phyloP scores from a whole-genome alignment of 1,140 invertebrate species.

The Drosophila tristis region DNA sequence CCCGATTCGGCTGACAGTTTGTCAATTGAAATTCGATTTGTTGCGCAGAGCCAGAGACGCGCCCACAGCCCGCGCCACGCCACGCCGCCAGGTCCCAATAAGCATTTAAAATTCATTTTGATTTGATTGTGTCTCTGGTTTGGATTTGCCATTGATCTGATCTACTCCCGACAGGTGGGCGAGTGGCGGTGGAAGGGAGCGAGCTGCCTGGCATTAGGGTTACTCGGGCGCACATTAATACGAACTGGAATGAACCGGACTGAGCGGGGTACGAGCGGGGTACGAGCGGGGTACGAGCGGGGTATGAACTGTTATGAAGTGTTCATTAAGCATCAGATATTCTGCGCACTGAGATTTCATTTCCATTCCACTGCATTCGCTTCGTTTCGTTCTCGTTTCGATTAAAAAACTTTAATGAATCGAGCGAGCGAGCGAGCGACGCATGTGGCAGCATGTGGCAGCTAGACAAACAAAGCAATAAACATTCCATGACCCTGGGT shows the following conservation, averaged over 20 bases:
- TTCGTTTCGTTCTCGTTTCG: constrained; percentile 13
- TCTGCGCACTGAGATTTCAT: too few relatives aligned
- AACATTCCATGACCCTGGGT: constrained; percentile 51
- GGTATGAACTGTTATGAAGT: too few relatives aligned
- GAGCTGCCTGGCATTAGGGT: too few relatives aligned
- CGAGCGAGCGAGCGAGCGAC: background rate
- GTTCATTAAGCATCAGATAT: too few relatives aligned
- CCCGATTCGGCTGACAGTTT: background rate
- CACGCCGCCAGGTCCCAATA: background rate
- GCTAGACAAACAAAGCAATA: constrained; percentile 65
- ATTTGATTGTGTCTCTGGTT: constrained; percentile 8
- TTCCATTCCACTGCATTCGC: constrained; percentile 23
- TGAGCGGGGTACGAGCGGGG: too few relatives aligned
- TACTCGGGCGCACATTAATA: too few relatives aligned
- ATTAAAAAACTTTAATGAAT: constrained; percentile 45
- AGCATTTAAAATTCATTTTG: constrained; percentile 31
- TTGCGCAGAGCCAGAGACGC: too few relatives aligned
- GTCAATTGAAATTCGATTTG: constrained; percentile 21
- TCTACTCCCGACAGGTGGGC: background rate
- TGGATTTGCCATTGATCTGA: background rate
- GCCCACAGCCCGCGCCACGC: too few relatives aligned
- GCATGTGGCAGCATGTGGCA: constrained; percentile 1
- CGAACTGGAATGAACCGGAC: too few relatives aligned
- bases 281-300: too few relatives aligned
- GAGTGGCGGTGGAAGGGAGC: too few relatives aligned